Conservation (phyloP, 2,888 invertebrate genomes). For the Andrena marginata region DNA sequence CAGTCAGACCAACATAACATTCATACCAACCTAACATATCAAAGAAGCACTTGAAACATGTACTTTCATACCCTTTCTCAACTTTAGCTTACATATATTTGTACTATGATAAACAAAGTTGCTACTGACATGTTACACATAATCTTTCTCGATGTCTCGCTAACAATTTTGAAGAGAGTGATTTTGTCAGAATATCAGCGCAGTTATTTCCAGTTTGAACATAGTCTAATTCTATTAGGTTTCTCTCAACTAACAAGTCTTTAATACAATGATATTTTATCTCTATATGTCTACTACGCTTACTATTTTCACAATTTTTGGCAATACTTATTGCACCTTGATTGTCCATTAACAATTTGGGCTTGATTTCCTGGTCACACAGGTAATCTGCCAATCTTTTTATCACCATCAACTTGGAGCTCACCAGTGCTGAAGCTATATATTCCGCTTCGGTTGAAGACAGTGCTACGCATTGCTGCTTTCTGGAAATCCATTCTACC, state of each 20-base stretch:
- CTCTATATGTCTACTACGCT: background rate
- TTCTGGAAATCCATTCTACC: background rate
- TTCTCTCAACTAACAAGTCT: background rate
- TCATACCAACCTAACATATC: too few species aligned
- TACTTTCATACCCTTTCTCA: background rate
- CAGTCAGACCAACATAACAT: too few species aligned
- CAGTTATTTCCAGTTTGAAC: background rate
- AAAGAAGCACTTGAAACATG: too few species aligned
- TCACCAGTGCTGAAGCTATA: background rate
- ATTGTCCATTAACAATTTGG: background rate
- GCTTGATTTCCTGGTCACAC: background rate
- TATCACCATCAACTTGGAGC: background rate
- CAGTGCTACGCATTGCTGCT: background rate
- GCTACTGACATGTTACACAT: background rate
- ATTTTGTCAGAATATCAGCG: background rate
- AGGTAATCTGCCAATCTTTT: background rate
- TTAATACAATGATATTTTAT: background rate
- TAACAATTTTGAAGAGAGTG: background rate
- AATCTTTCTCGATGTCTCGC: background rate
- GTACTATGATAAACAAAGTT: background rate
- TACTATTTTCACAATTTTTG: constrained; percentile 1
- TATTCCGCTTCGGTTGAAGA: background rate
- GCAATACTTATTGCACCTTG: background rate
- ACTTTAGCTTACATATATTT: background rate
- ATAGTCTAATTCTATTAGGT: background rate